Base-by-base conservation (phyloP, 2,113 vertebrate species). In the Numenius arquata region DNA sequence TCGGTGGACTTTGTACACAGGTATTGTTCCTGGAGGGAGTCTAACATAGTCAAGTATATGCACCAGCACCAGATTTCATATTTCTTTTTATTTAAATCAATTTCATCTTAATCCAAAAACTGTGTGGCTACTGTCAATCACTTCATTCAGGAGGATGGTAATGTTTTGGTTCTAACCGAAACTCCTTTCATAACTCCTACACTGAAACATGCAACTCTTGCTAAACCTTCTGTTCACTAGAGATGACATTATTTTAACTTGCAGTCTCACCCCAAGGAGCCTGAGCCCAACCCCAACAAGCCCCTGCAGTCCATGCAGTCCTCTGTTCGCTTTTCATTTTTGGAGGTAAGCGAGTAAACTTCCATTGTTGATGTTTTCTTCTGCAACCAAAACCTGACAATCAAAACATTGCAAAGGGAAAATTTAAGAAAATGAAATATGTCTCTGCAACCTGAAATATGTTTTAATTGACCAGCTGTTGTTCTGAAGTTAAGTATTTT, bases 211-310 rank as follows among this genome's bases (percentile, higher is more conserved):
- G 82, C 61, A 5, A 78, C 91, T 95, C 94, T 97, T 97, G 70
- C 85, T 95, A 90, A 97, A 93, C 95, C 61, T 93, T 97, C 96
- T 97, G 97, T 97, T 98, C 95, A 96, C 97, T 97, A 85, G 98
- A 98, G 98, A 98, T 98, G 98, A 96, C 97, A 76, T 99, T 98
- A 98, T 98, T 99, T 99, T 99, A 98, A 99, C 98, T 99, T 99
- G 62, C 99, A 99, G 99, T 99, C 99, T 99, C 97, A 99, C 99
- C 97, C 99, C 99, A 96, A 98, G 99, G 98, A 99, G 99, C 98
- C 98, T 99, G 99, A 99, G 99, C 98, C 99, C 99, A 97, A 99
- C 99, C 99, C 99, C 99, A 98, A 99, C 99, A 98, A 99, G 99
- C 92, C 99, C 99, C 91, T 99, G 99, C 99, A 99, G 99, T 90